Evolutionary conservation across 1,140 invertebrate species (phyloP), one percentile per base, ranked within the genome.

Genomic region (Akabosia matsudoensis): DNA sequence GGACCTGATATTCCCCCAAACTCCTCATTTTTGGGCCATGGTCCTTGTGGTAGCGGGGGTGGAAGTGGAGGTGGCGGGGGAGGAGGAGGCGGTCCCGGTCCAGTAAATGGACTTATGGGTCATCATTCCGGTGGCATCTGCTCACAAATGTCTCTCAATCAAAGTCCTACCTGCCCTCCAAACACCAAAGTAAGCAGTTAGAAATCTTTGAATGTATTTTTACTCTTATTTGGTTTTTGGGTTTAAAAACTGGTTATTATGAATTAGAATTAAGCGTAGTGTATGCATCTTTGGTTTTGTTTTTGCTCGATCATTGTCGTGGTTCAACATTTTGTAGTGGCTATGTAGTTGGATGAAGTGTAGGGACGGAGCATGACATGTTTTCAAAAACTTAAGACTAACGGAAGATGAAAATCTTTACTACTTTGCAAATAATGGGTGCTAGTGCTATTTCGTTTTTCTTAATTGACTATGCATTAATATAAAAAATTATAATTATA

Each of bases 101-200:
- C 70, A 33, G 73, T 73, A n/a, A 81, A 81, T 34, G 79, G 79
- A 51, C 33, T 74, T n/a, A 78, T 79, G 76, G 78, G 80, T 54
- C 80, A 79, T 73, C 80, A 81, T 77, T 79, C 80, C 30, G 80
- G 80, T 67, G 80, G 80, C 22, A 77, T 80, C 71, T 81, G 80
- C 64, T 80, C 79, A 30, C 80, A 81, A 79, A 81, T 81, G 78
- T 73, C 75, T 61, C 64, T 81, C 78, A 81, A 81, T 77, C 80
- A 77, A 67, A 79, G 64, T 70, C 33, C 76, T 74, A 71, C 74
- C 26, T 79, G 80, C 75, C 80, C 80, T 75, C 76, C 76, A 37
- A 79, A 78, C 74, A 75, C 75, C 16, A 77, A 76, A 70, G 79
- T 80, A 72, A 80, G 78, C 70, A 37, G 30, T 18, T n/a, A n/a